These are phyloP conservation scores for Microplitis deprimator DNA, from an alignment of 2,888 invertebrate species.

Conservation along the genomic window DNA sequence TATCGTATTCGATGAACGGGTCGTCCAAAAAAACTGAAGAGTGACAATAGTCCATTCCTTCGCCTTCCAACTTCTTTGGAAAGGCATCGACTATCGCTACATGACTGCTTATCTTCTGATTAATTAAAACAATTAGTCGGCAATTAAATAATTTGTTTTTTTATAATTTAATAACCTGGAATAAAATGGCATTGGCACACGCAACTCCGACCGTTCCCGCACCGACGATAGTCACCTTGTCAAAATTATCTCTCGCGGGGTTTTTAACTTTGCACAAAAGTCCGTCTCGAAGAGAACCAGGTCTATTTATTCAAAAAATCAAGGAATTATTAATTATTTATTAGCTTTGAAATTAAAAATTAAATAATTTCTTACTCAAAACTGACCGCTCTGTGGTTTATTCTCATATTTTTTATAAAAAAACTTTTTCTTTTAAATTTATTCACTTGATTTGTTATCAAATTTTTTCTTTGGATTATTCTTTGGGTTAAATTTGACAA, in stretches of 20 bases:
- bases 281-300: slow-evolving; percentile 60
- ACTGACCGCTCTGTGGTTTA: slow-evolving; percentile 56
- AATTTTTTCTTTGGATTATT: background rate
- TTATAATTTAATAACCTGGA: slow-evolving; percentile 71
- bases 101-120: slow-evolving; percentile 74
- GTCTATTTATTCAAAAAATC: slow-evolving; percentile 29
- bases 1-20: slow-evolving; percentile 74
- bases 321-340: slow-evolving; percentile 24
- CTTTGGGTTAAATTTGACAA: background rate
- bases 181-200: slow-evolving; percentile 75
- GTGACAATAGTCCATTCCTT: slow-evolving; percentile 78
- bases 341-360: background rate
- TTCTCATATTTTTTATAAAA: slow-evolving; percentile 33
- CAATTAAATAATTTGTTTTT: slow-evolving; percentile 5
- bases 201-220: slow-evolving; percentile 78
- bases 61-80: slow-evolving; percentile 76
- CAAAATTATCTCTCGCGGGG: slow-evolving; percentile 64
- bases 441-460: background rate
- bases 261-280: slow-evolving; percentile 64
- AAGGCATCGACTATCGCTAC: slow-evolving; percentile 77
- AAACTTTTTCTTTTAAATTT: background rate
- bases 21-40: slow-evolving; percentile 74
- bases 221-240: slow-evolving; percentile 78
- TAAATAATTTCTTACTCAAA: slow-evolving; percentile 54
- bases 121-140: too few species aligned